Evolutionary conservation across 2,797 vertebrate species (phyloP).

Genomic region (Anisognathus igniventris): DNA sequence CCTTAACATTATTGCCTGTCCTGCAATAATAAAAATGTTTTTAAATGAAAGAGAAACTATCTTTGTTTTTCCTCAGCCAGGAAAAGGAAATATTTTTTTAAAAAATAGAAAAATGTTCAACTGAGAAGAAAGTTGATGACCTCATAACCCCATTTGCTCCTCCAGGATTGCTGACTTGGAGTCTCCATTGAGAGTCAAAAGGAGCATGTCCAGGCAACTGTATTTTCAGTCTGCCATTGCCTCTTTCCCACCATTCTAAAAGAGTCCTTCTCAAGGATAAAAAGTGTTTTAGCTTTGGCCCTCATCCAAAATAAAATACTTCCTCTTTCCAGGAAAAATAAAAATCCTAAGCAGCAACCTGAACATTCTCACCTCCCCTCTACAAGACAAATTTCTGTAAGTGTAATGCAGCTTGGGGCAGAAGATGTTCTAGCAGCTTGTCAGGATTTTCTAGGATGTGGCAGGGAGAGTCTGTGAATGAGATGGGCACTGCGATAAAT

Average conservation of each 20-base stretch:
- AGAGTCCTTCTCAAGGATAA: background rate
- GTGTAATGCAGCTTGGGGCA: background rate
- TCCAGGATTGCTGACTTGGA: background rate
- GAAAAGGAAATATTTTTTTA: background rate
- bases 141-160: background rate
- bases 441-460: background rate
- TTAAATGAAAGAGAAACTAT: background rate
- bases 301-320: background rate
- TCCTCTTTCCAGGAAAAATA: background rate
- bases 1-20: background rate
- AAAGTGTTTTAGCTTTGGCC: background rate
- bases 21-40: background rate
- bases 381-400: background rate
- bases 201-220: background rate
- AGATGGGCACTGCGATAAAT: background rate
- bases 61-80: rapidly evolving
- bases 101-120: background rate
- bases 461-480: background rate
- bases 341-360: background rate
- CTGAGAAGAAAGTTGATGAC: background rate
- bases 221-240: background rate
- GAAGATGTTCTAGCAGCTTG: background rate
- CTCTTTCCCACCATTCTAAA: background rate
- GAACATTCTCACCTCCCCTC: background rate
- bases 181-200: background rate